phyloP scores from a whole-genome alignment of 2,888 invertebrate species.

The Oxycera nigricornis region DNA sequence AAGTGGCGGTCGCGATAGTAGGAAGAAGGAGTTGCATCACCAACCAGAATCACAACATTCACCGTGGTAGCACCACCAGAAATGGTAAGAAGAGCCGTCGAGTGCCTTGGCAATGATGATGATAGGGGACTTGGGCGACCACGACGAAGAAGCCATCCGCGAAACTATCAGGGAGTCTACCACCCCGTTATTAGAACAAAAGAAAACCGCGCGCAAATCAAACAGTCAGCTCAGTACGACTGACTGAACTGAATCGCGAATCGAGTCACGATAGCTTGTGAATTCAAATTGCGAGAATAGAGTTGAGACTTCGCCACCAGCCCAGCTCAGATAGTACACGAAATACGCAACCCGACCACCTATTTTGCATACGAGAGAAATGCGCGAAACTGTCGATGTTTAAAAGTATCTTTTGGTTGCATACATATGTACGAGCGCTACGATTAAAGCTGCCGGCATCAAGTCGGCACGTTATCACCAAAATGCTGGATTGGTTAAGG shows the following conservation, averaged over 20 bases:
- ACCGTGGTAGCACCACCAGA: neutral
- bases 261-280: conserved; percentile 9
- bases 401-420: too few species aligned
- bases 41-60: neutral
- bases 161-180: neutral
- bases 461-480: too few species aligned
- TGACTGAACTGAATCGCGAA: conserved; percentile 19
- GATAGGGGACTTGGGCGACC: neutral
- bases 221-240: neutral
- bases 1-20: neutral
- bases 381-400: neutral
- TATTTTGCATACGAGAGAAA: conserved; percentile 5
- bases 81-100: neutral
- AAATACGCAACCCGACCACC: neutral
- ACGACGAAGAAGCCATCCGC: neutral
- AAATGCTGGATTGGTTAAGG: too few species aligned
- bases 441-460: neutral
- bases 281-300: neutral
- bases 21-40: neutral
- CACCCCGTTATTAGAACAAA: neutral
- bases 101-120: neutral
- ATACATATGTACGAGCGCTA: neutral
- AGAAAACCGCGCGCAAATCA: conserved; percentile 1
- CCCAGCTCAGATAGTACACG: too few species aligned
- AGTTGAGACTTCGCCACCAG: neutral